A percentile compares a stretch with the other conserved stretches of the same genome.
These are phyloP conservation scores for Lampris megalopsis DNA, from an alignment of 2,113 vertebrate species.

Conservation along the genomic window DNA sequence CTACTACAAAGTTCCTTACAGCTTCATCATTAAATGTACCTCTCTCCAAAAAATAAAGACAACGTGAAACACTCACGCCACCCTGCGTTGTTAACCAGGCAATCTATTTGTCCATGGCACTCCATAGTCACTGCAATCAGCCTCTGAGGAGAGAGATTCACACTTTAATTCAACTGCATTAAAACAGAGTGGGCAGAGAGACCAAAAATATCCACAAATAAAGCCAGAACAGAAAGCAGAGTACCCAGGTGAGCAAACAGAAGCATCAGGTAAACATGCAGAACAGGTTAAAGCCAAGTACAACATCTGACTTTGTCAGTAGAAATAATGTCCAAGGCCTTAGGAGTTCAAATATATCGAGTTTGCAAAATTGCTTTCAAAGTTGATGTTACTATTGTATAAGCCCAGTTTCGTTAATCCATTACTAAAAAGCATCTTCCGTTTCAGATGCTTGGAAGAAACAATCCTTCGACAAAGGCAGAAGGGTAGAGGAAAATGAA, in stretches of 20 bases:
- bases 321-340: no score
- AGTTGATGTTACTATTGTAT: no score
- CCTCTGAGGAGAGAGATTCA: slow-evolving; percentile 62
- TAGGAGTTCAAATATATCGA: no score
- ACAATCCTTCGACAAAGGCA: no score
- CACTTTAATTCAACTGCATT: background rate
- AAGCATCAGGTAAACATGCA: background rate
- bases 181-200: background rate
- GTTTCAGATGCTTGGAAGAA: no score
- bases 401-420: no score
- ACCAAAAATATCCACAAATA: background rate
- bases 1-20: background rate
- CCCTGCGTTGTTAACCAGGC: slow-evolving; percentile 89
- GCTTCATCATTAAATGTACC: background rate
- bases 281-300: background rate
- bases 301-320: no score
- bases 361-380: no score
- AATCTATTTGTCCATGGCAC: slow-evolving; percentile 82
- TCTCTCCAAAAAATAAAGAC: background rate
- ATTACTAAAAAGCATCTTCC: no score
- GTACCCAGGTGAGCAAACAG: background rate
- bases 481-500: no score
- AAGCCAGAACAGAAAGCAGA: background rate
- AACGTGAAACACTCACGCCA: slow-evolving; percentile 78
- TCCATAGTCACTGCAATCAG: slow-evolving; percentile 76